phyloP scores from a whole-genome alignment of 2,888 invertebrate genomes.

The Melieria omissa region DNA sequence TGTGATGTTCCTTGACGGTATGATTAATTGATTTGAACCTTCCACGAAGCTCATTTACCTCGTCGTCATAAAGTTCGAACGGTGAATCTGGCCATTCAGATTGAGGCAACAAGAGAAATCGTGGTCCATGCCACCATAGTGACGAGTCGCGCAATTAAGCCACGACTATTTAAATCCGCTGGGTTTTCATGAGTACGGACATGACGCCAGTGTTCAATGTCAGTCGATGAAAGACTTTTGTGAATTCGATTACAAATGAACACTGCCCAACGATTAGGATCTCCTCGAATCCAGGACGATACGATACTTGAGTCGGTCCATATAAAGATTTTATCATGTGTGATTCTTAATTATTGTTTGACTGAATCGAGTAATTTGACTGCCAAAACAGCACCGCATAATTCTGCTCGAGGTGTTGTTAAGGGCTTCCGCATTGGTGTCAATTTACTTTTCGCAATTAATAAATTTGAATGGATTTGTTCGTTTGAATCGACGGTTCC shows the following conservation, averaged over 20 bases:
- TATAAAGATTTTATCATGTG: too few relatives aligned
- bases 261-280: too few relatives aligned
- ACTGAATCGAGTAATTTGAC: neutral
- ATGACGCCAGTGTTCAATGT: too few relatives aligned
- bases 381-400: conserved; percentile 24
- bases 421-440: conserved; percentile 21
- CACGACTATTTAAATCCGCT: conserved; percentile 20
- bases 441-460: conserved; percentile 15
- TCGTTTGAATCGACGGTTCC: conserved; percentile 19
- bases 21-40: conserved; percentile 3
- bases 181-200: too few relatives aligned
- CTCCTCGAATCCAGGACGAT: neutral
- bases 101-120: conserved; percentile 11
- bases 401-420: conserved; percentile 24
- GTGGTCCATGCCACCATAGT: conserved; percentile 28
- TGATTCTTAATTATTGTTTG: too few relatives aligned
- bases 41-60: neutral
- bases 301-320: too few relatives aligned
- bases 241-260: too few relatives aligned
- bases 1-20: neutral
- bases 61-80: neutral
- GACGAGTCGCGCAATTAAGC: neutral
- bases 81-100: conserved; percentile 23
- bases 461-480: conserved; percentile 10
- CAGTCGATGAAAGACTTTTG: too few relatives aligned